Evolutionary conservation across 2,888 invertebrate species (phyloP), one percentile per base, ranked within the genome.

Genomic region (Oligia latruncula): DNA sequence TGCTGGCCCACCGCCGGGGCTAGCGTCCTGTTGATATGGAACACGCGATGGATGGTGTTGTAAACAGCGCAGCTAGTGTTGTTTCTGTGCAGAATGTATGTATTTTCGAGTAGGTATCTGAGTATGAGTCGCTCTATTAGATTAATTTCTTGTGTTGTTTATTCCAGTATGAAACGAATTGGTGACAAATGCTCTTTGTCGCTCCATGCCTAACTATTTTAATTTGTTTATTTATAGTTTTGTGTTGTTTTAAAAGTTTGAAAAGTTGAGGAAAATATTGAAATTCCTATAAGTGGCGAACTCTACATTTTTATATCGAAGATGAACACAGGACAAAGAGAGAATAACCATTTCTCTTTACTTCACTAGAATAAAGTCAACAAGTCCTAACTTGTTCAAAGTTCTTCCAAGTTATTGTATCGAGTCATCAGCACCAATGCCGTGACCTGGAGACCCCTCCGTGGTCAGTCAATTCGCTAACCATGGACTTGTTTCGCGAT

Each of bases 401-500:
- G 80, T 74, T 82, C 62, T 67, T 80, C 84, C 68, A 81, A 72
- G n/a, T 78, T 58, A 58, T 60, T 80, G 75, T 6, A 76, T 58
- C 75, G 77, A 84, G 78, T 80, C 89, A 88, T 89, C 90, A 90
- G 88, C 87, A 84, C 88, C 91, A 91, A 91, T 90, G 92, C 94
- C 93, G 89, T 94, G 95, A 94, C 94, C 93, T 91, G 90, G 84
- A 91, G 93, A 92, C 93, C 91, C 89, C 89, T 90, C 89, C 92
- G 92, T 92, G 93, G 94, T 91, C 92, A 92, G 90, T 90, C 91
- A 90, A 91, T 92, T 93, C 92, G 90, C 93, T 93, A 94, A 88
- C 95, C 94, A 94, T 95, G 94, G 94, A 95, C 94, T 94, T 94
- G 94, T 94, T 94, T 94, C 90, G 90, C 93, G 92, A 93, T 91